Conservation (phyloP, 2,888 invertebrate species). For the Hydroisotoma schaefferi region DNA sequence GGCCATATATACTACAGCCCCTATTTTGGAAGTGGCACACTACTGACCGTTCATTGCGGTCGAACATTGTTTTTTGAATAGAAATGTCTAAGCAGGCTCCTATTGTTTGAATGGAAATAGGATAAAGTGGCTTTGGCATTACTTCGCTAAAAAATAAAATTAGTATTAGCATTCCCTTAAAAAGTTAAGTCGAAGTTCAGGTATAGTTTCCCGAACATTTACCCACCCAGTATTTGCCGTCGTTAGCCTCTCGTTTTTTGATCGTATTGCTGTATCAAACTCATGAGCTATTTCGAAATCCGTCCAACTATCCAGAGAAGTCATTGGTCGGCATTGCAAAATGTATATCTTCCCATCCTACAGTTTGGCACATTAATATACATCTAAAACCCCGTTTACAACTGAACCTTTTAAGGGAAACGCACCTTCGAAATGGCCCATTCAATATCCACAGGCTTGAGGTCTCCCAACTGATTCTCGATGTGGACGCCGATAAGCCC, state of each 20-base stretch:
- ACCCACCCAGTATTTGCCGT: conserved; percentile 72
- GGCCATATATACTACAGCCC: conserved; percentile 50
- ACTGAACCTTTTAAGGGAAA: too few relatives aligned
- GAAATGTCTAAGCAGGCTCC: conserved; percentile 48
- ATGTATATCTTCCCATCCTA: conserved; percentile 56
- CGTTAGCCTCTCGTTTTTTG: conserved; percentile 64
- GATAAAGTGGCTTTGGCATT: conserved; percentile 61
- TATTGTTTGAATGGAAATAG: conserved; percentile 56
- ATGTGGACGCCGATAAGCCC: conserved; percentile 60
- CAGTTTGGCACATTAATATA: too few relatives aligned
- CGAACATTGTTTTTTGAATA: too few relatives aligned
- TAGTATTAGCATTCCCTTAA: background rate
- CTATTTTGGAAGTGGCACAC: too few relatives aligned
- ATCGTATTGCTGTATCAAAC: conserved; percentile 65
- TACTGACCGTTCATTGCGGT: too few relatives aligned
- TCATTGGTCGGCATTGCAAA: conserved; percentile 75
- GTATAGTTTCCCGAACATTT: too few relatives aligned
- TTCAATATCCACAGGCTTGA: conserved; percentile 68
- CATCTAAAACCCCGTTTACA: too few relatives aligned
- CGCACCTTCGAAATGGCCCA: conserved; percentile 67
- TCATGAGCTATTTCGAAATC: conserved; percentile 77
- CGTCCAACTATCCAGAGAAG: conserved; percentile 67
- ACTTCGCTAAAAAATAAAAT: conserved; percentile 58
- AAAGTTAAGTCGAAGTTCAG: background rate
- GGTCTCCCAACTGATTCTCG: conserved; percentile 64